Base-by-base conservation (phyloP, 2,797 vertebrate genomes). In the Notamacropus eugenii region DNA sequence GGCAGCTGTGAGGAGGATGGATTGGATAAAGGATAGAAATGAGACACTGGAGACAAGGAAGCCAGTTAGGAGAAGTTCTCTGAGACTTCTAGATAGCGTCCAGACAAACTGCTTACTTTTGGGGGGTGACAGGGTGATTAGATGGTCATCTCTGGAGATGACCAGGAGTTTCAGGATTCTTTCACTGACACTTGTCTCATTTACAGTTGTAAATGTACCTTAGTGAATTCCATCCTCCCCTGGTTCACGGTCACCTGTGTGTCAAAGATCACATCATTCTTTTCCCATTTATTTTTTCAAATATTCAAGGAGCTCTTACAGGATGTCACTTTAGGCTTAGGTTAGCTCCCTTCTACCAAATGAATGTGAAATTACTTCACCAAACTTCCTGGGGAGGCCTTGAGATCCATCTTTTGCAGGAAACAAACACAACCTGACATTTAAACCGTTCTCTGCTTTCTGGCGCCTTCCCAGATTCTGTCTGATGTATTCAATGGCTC, bases 221-320 rank as follows among this genome's bases (percentile, higher is more conserved):
- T 14, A 34, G 74, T 91, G 31, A 4, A 31, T 93, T 96, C 91
- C 46, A 82, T 91, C 54, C 46, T 40, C 31, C 14, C 0, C 55
- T 90, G 74, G 93, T 74, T 55, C 62, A 34, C 22, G 46, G 8
- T 93, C 13, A 52, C 54, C 87, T 34, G 31, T 90, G 57, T 93
- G 56, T 82, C 91, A 93, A 82, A 58, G 91, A 55, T 90, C 54
- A 57, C 62, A 54, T 92, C 95, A 46, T 93, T 95, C 87, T 22
- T 82, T 96, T 55, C 93, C 87, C 29, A 27, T 10, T 40, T 16
- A 50, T 57, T 54, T 91, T 94, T 91, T 92, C 46, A 55, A 16
- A 13, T 9, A 1, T 16, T 87, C 55, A 92, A 10, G 56, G 52
- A 52, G 16, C 52, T 54, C 54, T 55, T 54, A 56, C 93, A 67